Evolutionary conservation across 1,140 invertebrate genomes (phyloP).

Genomic region (Micrasema minimum): DNA sequence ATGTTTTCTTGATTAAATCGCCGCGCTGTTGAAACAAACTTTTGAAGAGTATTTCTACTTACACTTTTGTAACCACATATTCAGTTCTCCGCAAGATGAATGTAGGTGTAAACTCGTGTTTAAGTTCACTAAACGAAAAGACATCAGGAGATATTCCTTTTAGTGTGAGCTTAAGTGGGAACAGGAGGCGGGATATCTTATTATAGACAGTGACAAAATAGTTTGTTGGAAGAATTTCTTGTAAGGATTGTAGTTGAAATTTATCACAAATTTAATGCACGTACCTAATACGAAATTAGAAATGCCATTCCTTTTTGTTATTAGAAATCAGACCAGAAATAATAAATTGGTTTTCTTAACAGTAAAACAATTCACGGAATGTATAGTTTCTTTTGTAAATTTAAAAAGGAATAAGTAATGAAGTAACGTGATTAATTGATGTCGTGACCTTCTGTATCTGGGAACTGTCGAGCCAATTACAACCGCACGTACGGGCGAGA

Average conservation of each 20-base stretch:
- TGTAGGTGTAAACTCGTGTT: too few relatives aligned
- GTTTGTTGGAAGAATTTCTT: constrained; percentile 8
- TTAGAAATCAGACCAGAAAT: too few relatives aligned
- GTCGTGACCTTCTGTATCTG: constrained; percentile 25
- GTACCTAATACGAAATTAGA: too few relatives aligned
- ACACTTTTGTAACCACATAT: too few relatives aligned
- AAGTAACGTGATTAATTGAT: constrained; percentile 13
- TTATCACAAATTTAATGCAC: too few relatives aligned
- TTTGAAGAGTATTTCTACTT: too few relatives aligned
- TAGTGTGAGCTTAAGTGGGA: not conserved
- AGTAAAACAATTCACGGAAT: too few relatives aligned
- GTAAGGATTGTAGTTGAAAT: not conserved
- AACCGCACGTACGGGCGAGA: not conserved
- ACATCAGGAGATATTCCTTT: not conserved
- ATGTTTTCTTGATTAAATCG: too few relatives aligned
- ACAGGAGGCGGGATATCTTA: not conserved
- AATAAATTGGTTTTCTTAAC: too few relatives aligned
- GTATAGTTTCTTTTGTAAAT: not conserved
- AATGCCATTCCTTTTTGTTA: too few relatives aligned
- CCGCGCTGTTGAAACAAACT: too few relatives aligned
- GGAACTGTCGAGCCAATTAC: constrained; percentile 23
- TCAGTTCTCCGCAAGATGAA: too few relatives aligned
- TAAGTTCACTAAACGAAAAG: not conserved
- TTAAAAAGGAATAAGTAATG: constrained; percentile 8
- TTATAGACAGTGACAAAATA: constrained; percentile 21